A percentile compares a stretch with the other conserved stretches of the same genome.
Evolutionary conservation across 92 coral and sea anemone genomes (phyloP).

Genomic region (Meandrina meandrites): DNA sequence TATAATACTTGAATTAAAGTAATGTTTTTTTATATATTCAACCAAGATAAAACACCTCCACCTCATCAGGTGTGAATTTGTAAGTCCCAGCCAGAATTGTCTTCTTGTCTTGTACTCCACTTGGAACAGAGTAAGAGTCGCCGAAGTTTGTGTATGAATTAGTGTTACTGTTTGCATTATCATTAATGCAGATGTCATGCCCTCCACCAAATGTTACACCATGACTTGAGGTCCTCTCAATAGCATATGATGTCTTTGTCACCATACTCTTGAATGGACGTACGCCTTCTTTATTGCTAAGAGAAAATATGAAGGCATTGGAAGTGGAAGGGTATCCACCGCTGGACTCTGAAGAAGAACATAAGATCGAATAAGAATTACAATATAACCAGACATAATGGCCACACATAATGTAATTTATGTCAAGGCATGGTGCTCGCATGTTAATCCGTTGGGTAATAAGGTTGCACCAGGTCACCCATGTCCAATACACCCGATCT

Average conservation of each 20-base stretch:
- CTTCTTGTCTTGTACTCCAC: not conserved
- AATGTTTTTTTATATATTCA: not conserved
- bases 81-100: slow-evolving; percentile 1
- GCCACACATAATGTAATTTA: too few species aligned
- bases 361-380: not conserved
- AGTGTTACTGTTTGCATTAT: slow-evolving; percentile 9
- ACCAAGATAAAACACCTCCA: slow-evolving; percentile 8
- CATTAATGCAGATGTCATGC: not conserved
- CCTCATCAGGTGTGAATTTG: not conserved
- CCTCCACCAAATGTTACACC: not conserved
- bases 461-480: too few species aligned
- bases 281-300: not conserved
- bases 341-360: not conserved
- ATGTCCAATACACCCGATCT: too few species aligned
- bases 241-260: not conserved
- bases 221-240: not conserved
- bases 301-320: not conserved
- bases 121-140: not conserved
- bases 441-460: too few species aligned
- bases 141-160: not conserved
- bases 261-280: slow-evolving; percentile 12
- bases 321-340: not conserved
- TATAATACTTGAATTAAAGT: too few species aligned
- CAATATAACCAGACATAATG: too few species aligned
- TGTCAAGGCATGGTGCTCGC: too few species aligned